Evolutionary conservation across 2,797 vertebrate genomes (phyloP).

Genomic region (Alectoris magna): DNA sequence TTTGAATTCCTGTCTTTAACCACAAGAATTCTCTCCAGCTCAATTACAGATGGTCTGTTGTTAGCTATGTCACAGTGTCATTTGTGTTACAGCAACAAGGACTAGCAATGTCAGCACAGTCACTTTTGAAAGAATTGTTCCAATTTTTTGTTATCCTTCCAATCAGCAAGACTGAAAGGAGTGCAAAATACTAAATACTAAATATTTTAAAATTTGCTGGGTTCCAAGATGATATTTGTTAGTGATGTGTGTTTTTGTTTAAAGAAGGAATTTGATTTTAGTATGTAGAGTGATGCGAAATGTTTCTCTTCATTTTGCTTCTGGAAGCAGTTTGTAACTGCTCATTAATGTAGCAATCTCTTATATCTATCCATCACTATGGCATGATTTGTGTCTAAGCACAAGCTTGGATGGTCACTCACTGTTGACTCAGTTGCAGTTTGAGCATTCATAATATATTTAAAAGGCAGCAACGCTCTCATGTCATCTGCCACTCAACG

Average conservation of each 20-base stretch:
- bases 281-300: not conserved
- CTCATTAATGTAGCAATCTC: not conserved
- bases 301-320: conserved; percentile 12
- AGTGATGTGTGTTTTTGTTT: not conserved
- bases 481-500: not conserved
- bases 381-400: not conserved
- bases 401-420: conserved; percentile 24
- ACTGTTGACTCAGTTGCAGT: conserved; percentile 9
- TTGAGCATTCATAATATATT: not conserved
- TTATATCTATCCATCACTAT: not conserved
- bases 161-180: not conserved
- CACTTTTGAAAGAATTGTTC: not conserved
- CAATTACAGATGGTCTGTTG: not conserved
- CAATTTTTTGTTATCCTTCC: not conserved
- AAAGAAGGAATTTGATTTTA: not conserved
- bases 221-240: rapidly evolving
- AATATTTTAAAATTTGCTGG: not conserved
- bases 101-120: not conserved
- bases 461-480: not conserved
- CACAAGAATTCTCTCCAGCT: not conserved
- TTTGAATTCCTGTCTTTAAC: not conserved
- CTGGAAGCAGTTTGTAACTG: not conserved
- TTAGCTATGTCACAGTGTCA: not conserved
- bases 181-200: not conserved
- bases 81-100: not conserved